These are phyloP conservation scores for Cyclina sinensis DNA, from an alignment of 1,140 invertebrate genomes.

Conservation along the genomic window DNA sequence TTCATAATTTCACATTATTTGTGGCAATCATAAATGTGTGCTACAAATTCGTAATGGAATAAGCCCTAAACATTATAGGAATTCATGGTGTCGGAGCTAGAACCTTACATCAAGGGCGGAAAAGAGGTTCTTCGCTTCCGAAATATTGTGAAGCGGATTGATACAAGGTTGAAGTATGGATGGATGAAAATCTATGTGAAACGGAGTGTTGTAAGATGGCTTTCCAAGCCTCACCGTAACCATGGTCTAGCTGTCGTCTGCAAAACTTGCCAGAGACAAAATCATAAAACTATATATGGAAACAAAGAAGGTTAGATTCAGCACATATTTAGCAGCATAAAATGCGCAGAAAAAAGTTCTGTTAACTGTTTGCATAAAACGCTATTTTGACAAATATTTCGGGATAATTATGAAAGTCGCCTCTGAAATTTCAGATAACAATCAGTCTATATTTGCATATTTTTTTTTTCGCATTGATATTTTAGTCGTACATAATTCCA, in stretches of 20 bases:
- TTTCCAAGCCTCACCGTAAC: constrained; percentile 89
- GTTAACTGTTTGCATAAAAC: no score
- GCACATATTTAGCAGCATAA: no score
- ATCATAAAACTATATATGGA: constrained; percentile 72
- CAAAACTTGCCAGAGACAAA: constrained; percentile 89
- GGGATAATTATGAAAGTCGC: no score
- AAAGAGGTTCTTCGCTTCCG: constrained; percentile 55
- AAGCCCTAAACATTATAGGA: constrained; percentile 87
- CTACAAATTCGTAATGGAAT: no score
- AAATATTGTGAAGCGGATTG: constrained; percentile 90
- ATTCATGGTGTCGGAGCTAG: constrained; percentile 92
- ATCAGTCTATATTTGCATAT: no score
- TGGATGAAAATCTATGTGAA: constrained; percentile 93
- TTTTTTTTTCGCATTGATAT: no score
- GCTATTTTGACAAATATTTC: no score
- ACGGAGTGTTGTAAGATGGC: constrained; percentile 91
- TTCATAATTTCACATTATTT: no score
- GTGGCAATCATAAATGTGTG: no score
- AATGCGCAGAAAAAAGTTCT: no score
- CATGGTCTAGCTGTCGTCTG: constrained; percentile 92
- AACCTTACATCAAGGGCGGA: constrained; percentile 27
- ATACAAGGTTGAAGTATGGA: constrained; percentile 91
- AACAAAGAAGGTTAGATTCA: constrained; percentile 65
- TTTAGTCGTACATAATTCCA: no score
- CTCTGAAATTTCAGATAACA: no score